Base-by-base conservation (phyloP, 2,797 vertebrate genomes). In the Peromyscus aztecus region DNA sequence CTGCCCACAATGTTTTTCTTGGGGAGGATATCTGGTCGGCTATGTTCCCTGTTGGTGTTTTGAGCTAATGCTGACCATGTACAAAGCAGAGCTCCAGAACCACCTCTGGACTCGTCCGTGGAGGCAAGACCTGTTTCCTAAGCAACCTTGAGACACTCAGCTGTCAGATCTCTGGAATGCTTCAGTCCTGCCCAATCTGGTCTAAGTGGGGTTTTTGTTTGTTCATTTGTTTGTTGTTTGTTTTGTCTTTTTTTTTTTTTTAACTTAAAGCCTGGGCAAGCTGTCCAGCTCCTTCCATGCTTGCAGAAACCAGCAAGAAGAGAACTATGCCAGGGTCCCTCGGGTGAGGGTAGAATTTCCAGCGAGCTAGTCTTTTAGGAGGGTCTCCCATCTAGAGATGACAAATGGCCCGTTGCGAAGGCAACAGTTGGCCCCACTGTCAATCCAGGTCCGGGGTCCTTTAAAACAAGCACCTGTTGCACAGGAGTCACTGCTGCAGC, bases 401-500 rank as follows among this genome's bases (percentile, higher is more conserved):
- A 87, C 78, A 96, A 80, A 17, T 24, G 46, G 67, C 2, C 67
- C 69, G 13, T 40, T 21, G 17, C 24, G 59, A 65, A 73, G 10
- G 12, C 40, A 88, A 59, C 96, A 97, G 78, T 86, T 91, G 96
- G 6, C 10, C 63, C 40, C 46, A 27, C 52, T 63, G 37, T 73
- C 89, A 96, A 76, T 57, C 91, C 91, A 93, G 75, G 31, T 93
- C 93, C n/a, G 61, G 86, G 34, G 69, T 13, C 71, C 87, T 93
- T 91, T 82, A 86, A 76, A 92, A 46, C 40, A 65, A 24, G 92
- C 97, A 97, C 95, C 97, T 97, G 97, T 97, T 89, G 27, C 46
- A 31, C 61, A 46, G 3, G 12, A 67, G 46, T 88, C 81, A 43
- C 81, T 34, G 65, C 40, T 16, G 16, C 1, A 19, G 43, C 46